Evolutionary conservation across 1,140 invertebrate species (phyloP).

Genomic region (Philopotamus ludificatus): DNA sequence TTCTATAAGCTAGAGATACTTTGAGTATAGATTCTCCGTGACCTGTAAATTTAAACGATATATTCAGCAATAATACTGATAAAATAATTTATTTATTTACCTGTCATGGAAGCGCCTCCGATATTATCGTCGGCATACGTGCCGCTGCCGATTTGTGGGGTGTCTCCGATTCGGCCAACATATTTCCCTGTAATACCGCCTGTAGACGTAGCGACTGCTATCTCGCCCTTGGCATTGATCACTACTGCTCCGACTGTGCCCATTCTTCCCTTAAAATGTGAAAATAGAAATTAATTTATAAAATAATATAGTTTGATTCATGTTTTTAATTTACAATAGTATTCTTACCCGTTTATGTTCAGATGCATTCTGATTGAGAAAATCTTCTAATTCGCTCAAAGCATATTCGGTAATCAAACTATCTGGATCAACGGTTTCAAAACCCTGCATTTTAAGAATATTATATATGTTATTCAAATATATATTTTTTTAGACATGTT

Average conservation of each 20-base stretch:
- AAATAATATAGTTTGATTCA: too few relatives aligned
- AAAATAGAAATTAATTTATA: too few relatives aligned
- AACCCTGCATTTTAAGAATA: slow-evolving; percentile 47
- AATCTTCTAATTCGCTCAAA: slow-evolving; percentile 59
- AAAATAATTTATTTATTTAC: slow-evolving; percentile 45
- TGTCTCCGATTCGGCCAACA: slow-evolving; percentile 78
- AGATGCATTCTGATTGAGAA: slow-evolving; percentile 48
- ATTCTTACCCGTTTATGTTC: too few relatives aligned
- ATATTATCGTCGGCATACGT: slow-evolving; percentile 70
- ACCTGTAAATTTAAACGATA: too few relatives aligned
- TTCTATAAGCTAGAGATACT: slow-evolving; percentile 70
- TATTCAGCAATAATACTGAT: background rate
- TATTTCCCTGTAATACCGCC: slow-evolving; percentile 84
- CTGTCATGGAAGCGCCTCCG: slow-evolving; percentile 74
- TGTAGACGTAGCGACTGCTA: slow-evolving; percentile 80
- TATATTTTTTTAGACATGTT: too few relatives aligned
- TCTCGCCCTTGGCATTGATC: slow-evolving; percentile 64
- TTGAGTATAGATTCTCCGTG: slow-evolving; percentile 75
- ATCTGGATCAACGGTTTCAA: slow-evolving; percentile 58
- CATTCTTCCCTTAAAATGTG: slow-evolving; percentile 49
- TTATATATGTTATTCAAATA: too few relatives aligned
- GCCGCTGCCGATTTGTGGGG: slow-evolving; percentile 68
- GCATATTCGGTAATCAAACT: slow-evolving; percentile 68
- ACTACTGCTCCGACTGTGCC: slow-evolving; percentile 85
- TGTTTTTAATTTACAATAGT: too few relatives aligned